Conservation (phyloP, 2,113 vertebrate genomes). For the Melanostigma gelatinosum region DNA sequence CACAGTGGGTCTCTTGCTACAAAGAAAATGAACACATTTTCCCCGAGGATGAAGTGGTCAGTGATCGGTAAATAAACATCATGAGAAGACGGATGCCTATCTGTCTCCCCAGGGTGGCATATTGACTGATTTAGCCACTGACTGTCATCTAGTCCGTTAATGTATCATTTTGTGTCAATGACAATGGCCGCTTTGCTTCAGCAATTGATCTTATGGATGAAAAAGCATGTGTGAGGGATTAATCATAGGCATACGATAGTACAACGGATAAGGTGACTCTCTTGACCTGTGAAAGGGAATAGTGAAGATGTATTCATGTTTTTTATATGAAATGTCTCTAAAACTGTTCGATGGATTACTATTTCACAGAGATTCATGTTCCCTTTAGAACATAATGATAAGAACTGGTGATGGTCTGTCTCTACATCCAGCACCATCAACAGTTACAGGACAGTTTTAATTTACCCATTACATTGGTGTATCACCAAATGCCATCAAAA, state of each 20-base stretch:
- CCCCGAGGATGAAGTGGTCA: conserved; percentile 39
- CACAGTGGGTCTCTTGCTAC: neutral
- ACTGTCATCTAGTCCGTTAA: conserved; percentile 57
- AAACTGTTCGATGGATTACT: neutral
- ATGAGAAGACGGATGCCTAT: conserved; percentile 44
- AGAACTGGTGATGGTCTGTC: neutral
- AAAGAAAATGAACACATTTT: conserved; percentile 36
- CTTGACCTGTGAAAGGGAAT: neutral
- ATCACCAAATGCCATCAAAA: neutral
- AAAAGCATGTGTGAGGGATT: conserved; percentile 17
- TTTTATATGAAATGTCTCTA: neutral
- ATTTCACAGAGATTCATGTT: neutral
- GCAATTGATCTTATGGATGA: conserved; percentile 51
- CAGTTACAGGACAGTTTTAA: neutral
- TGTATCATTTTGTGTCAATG: conserved; percentile 57
- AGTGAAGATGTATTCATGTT: neutral
- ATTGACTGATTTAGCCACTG: conserved; percentile 51
- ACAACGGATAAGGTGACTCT: conserved; percentile 17
- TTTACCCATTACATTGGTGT: too few relatives aligned
- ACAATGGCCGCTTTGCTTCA: conserved; percentile 11
- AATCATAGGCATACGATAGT: conserved; percentile 4
- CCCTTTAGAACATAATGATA: neutral
- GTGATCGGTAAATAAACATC: conserved; percentile 59
- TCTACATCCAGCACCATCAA: neutral
- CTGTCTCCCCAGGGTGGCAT: conserved; percentile 26